Conservation (phyloP, 1,140 invertebrate genomes). For the Triops longicaudatus region DNA sequence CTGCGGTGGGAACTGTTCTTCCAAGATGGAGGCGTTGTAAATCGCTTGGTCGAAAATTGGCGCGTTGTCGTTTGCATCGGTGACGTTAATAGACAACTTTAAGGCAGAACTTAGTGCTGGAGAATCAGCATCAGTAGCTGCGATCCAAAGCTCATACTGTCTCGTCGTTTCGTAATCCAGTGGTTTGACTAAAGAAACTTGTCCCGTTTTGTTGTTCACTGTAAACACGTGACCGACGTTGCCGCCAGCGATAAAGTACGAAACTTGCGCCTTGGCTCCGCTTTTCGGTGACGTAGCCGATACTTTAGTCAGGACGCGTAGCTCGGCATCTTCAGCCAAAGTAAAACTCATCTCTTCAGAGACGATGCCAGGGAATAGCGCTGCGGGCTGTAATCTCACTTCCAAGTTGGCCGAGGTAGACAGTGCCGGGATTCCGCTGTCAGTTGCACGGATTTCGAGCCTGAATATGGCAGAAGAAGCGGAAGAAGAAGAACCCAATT, state of each 20-base stretch:
- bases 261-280: constrained; percentile 54
- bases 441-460: constrained; percentile 55
- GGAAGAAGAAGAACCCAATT: constrained; percentile 47
- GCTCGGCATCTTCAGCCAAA: constrained; percentile 30
- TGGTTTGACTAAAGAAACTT: constrained; percentile 61
- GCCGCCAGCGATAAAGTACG: constrained; percentile 81
- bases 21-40: constrained; percentile 74
- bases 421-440: constrained; percentile 42
- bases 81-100: constrained; percentile 71
- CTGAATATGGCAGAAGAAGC: constrained; percentile 46
- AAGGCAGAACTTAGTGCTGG: constrained; percentile 60
- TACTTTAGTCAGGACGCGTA: constrained; percentile 38
- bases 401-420: constrained; percentile 45
- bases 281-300: constrained; percentile 51
- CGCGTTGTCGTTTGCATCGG: constrained; percentile 83
- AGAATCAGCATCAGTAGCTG: constrained; percentile 74
- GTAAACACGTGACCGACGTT: constrained; percentile 75
- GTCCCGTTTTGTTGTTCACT: constrained; percentile 68
- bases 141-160: constrained; percentile 83
- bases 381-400: constrained; percentile 46
- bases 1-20: constrained; percentile 74
- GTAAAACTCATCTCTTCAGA: constrained; percentile 47
- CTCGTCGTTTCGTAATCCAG: constrained; percentile 81
- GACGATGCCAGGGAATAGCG: constrained; percentile 50
- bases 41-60: constrained; percentile 68